Conservation (phyloP, 2,797 vertebrate species). For the Neosilurus mollespiculum region DNA sequence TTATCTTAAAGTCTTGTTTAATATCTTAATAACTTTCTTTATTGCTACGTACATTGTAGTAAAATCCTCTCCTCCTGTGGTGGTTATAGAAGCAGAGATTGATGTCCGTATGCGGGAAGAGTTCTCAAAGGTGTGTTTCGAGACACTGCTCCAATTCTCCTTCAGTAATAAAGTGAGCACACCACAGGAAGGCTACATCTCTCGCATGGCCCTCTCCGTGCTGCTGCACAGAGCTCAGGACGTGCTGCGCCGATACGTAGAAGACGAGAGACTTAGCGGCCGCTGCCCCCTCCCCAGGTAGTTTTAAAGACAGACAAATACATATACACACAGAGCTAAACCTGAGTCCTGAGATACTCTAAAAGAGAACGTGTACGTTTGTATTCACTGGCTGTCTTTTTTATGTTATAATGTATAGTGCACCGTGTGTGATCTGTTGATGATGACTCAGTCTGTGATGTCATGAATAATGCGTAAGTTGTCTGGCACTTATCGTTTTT, state of each 20-base stretch:
- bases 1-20: neutral
- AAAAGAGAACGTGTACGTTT: neutral
- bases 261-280: constrained; percentile 92
- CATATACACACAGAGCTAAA: neutral
- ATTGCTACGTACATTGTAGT: neutral
- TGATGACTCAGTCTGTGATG: neutral
- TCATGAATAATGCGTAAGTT: neutral
- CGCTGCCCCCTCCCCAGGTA: constrained; percentile 98
- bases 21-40: neutral
- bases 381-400: constrained; percentile 17
- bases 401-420: neutral
- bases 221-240: constrained; percentile 95
- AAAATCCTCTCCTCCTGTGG: neutral
- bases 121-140: constrained; percentile 98
- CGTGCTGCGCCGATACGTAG: constrained; percentile 90
- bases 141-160: constrained; percentile 97
- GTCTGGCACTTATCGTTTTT: neutral
- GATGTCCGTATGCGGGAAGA: constrained; percentile 96
- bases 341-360: neutral
- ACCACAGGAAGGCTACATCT: constrained; percentile 99
- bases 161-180: constrained; percentile 98
- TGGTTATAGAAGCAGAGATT: constrained; percentile 91
- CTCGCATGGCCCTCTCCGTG: constrained; percentile 95
- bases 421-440: neutral
- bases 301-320: neutral